Conservation (phyloP, 2,113 vertebrate species). For the Menidia beryllina region DNA sequence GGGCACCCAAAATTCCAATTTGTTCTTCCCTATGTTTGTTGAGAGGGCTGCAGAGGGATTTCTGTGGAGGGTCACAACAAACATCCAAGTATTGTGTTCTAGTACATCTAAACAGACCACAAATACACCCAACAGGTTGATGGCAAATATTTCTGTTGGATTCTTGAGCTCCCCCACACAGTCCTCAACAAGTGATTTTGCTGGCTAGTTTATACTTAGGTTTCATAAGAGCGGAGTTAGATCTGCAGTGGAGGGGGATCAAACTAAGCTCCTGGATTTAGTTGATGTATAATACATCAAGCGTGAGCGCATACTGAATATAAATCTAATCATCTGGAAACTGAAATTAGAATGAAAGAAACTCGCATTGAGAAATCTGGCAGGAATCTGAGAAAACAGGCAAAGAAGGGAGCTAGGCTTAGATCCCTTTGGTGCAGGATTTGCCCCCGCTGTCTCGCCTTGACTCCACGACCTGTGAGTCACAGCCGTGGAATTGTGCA, state of each 20-base stretch:
- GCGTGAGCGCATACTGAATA: constrained; percentile 1
- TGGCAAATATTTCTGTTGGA: not conserved
- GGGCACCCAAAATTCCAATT: not conserved
- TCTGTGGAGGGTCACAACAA: not conserved
- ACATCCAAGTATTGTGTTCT: no score
- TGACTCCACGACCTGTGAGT: constrained; percentile 68
- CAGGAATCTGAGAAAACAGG: constrained; percentile 26
- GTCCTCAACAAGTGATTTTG: not conserved
- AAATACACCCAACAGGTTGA: not conserved
- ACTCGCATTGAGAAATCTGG: constrained; percentile 10
- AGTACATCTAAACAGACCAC: no score
- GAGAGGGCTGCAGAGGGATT: not conserved
- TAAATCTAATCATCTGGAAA: constrained; percentile 24
- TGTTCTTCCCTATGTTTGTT: constrained; percentile 9
- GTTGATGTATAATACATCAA: not conserved
- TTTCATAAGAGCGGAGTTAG: not conserved
- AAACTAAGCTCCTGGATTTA: constrained; percentile 1
- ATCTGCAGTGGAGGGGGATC: not conserved
- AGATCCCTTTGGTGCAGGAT: constrained; percentile 28
- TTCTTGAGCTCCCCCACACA: not conserved
- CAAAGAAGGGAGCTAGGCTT: constrained; percentile 27
- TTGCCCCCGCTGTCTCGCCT: constrained; percentile 36
- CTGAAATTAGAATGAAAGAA: constrained; percentile 6
- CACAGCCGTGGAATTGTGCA: constrained; percentile 67
- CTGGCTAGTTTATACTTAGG: not conserved